phyloP scores from a whole-genome alignment of 2,113 vertebrate genomes.

The Erpornis zantholeuca region DNA sequence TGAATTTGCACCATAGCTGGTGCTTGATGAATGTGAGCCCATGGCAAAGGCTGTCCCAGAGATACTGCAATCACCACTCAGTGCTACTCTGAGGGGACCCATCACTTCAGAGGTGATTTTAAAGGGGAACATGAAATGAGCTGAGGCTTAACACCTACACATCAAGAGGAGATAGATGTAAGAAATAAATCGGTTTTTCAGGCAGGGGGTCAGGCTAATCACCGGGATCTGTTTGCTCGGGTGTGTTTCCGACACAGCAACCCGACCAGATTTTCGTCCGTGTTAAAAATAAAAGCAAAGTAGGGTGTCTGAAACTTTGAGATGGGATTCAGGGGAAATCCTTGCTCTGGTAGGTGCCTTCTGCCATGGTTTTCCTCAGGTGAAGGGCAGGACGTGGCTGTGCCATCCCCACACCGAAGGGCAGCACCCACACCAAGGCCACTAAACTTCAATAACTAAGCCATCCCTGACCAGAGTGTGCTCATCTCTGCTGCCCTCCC shows the following conservation, averaged over 20 bases:
- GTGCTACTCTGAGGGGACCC: neutral
- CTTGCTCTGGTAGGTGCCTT: neutral
- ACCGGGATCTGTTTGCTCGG: neutral
- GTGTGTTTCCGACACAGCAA: neutral
- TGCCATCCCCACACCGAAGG: neutral
- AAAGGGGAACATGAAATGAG: neutral
- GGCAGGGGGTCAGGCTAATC: neutral
- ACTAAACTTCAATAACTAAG: rapidly evolving
- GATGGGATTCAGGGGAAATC: neutral
- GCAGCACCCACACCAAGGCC: neutral
- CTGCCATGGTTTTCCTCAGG: neutral
- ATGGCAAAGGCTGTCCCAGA: conserved; percentile 1
- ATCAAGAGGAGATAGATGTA: neutral
- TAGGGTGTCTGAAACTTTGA: neutral
- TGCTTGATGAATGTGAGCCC: conserved; percentile 2
- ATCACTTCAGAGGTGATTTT: neutral
- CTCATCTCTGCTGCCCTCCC: neutral
- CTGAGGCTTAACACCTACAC: neutral
- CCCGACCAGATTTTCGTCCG: rapidly evolving
- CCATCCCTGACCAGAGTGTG: neutral
- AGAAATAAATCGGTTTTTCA: neutral
- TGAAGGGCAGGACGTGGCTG: neutral
- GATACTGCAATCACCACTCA: neutral
- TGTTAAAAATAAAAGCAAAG: neutral
- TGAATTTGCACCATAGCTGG: neutral